Evolutionary conservation across 2,888 invertebrate genomes (phyloP).

Genomic region (Neuroscelio doddi): DNA sequence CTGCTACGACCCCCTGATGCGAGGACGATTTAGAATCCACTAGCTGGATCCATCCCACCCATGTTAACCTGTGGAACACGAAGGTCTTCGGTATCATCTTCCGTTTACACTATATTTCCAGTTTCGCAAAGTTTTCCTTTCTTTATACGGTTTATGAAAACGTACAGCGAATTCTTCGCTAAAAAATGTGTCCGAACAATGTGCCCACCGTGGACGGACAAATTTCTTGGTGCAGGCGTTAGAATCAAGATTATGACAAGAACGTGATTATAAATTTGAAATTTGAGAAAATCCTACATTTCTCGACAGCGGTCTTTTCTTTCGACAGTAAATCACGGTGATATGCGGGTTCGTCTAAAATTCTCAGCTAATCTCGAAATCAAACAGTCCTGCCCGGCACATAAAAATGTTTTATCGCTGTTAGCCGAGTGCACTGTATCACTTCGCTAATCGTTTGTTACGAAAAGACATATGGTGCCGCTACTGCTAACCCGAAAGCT

Average conservation of each 20-base stretch:
- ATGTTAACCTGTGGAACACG: conserved; percentile 46
- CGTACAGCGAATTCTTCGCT: too few relatives aligned
- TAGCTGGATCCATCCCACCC: conserved; percentile 58
- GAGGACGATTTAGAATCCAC: conserved; percentile 69
- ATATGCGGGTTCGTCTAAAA: conserved; percentile 72
- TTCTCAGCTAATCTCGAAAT: conserved; percentile 71
- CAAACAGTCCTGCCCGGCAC: conserved; percentile 66
- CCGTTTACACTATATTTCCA: conserved; percentile 33
- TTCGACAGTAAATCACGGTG: conserved; percentile 69
- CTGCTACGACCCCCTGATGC: conserved; percentile 62
- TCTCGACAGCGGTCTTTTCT: conserved; percentile 50
- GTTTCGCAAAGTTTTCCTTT: too few relatives aligned
- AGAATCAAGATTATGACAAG: conserved; percentile 71
- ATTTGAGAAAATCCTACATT: conserved; percentile 67
- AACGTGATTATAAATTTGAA: conserved; percentile 69
- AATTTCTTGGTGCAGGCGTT: conserved; percentile 63
- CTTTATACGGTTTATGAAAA: too few relatives aligned
- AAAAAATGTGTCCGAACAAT: conserved; percentile 56
- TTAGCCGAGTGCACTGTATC: conserved; percentile 52
- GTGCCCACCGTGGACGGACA: conserved; percentile 66
- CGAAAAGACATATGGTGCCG: conserved; percentile 52
- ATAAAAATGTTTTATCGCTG: conserved; percentile 71
- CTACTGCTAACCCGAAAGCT: conserved; percentile 50
- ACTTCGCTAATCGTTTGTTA: conserved; percentile 53
- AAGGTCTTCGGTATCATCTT: conserved; percentile 54